Evolutionary conservation across 1,140 invertebrate genomes (phyloP).

Genomic region (Euwallacea similis): DNA sequence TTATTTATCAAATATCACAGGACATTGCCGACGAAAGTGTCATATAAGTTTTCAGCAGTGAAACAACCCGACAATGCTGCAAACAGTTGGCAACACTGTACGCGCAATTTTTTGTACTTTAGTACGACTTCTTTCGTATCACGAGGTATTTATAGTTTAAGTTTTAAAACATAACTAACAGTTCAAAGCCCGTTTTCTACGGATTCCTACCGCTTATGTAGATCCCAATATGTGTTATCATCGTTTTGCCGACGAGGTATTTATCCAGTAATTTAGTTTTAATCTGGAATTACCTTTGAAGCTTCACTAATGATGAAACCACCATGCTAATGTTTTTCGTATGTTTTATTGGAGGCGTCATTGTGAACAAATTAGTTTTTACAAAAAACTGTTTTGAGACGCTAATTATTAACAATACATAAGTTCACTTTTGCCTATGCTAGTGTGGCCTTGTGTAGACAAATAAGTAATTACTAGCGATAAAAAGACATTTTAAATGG

Average conservation of each 20-base stretch:
- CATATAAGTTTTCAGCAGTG: slow-evolving; percentile 45
- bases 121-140: slow-evolving; percentile 31
- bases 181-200: slow-evolving; percentile 15
- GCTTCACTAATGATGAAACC: too few species aligned
- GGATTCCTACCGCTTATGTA: slow-evolving; percentile 33
- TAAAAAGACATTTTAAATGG: too few species aligned
- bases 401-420: too few species aligned
- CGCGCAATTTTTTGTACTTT: slow-evolving; percentile 46
- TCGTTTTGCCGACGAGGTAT: slow-evolving; percentile 39
- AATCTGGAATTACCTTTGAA: slow-evolving; percentile 21
- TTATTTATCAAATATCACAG: slow-evolving; percentile 22
- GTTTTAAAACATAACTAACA: slow-evolving; percentile 26
- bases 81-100: slow-evolving; percentile 40
- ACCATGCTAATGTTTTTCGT: too few species aligned
- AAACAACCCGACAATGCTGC: slow-evolving; percentile 29
- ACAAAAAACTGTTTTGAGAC: too few species aligned
- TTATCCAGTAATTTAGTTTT: slow-evolving; percentile 33
- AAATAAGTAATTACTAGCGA: too few species aligned
- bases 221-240: slow-evolving; percentile 26
- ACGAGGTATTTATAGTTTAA: slow-evolving; percentile 40
- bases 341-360: too few species aligned
- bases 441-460: too few species aligned
- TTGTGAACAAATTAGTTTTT: too few species aligned
- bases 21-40: slow-evolving; percentile 24
- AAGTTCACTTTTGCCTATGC: too few species aligned